phyloP scores from a whole-genome alignment of 2,888 invertebrate species.

The Nomada fucata region DNA sequence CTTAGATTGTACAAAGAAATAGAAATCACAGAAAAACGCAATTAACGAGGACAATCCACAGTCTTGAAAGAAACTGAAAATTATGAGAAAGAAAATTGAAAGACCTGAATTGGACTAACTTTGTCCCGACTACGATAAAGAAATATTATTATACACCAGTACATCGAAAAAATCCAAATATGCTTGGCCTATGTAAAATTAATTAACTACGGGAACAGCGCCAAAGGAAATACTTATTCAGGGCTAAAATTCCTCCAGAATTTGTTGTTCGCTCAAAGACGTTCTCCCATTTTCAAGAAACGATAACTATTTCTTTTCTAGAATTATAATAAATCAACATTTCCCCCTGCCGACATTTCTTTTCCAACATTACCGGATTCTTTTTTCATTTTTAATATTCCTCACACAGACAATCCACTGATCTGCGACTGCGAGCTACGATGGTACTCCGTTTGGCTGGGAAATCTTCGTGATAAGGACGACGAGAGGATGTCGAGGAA shows the following conservation, averaged over 20 bases:
- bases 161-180: background rate
- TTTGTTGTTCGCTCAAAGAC: too few species aligned
- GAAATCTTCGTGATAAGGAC: slow-evolving; percentile 91
- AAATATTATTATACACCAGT: too few species aligned
- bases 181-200: too few species aligned
- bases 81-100: background rate
- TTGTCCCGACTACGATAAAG: background rate
- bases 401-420: slow-evolving; percentile 91
- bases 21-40: too few species aligned
- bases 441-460: slow-evolving; percentile 94
- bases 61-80: too few species aligned
- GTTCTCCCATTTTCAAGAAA: too few species aligned
- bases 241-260: too few species aligned
- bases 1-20: too few species aligned
- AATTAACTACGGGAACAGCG: background rate
- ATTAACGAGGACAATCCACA: too few species aligned
- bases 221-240: background rate
- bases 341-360: background rate
- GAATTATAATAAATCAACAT: background rate
- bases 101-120: background rate
- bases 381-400: too few species aligned
- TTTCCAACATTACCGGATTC: background rate
- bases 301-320: too few species aligned
- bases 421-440: slow-evolving; percentile 94
- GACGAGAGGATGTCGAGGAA: slow-evolving; percentile 96